Evolutionary conservation across 2,113 vertebrate genomes (phyloP).

Genomic region (Argyrosomus japonicus): DNA sequence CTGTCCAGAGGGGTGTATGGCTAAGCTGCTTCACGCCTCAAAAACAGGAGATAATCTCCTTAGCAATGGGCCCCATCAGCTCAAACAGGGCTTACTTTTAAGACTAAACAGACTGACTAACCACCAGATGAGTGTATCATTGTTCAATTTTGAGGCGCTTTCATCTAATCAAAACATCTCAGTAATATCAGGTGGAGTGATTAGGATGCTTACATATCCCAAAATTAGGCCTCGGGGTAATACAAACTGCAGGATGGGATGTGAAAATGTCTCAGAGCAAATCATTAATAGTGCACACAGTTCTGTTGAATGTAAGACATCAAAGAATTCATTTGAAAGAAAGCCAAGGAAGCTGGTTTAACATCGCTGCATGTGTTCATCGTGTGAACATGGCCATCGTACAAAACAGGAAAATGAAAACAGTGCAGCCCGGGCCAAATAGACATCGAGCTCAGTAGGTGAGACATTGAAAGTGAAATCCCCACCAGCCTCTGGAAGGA

Average conservation of each 20-base stretch:
- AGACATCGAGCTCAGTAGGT: slow-evolving; percentile 54
- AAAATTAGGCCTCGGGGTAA: slow-evolving; percentile 28
- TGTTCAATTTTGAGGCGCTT: slow-evolving; percentile 23
- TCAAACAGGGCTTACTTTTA: slow-evolving; percentile 50
- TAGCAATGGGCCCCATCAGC: slow-evolving; percentile 47
- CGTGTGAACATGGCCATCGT: slow-evolving; percentile 11
- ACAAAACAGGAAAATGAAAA: slow-evolving; percentile 48
- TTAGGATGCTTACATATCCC: slow-evolving; percentile 9
- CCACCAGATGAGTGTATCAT: slow-evolving; percentile 32
- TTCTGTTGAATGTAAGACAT: slow-evolving; percentile 13
- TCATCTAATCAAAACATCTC: slow-evolving; percentile 39
- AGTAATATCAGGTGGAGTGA: slow-evolving; percentile 9
- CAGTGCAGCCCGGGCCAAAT: slow-evolving; percentile 31
- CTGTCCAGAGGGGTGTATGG: slow-evolving; percentile 58
- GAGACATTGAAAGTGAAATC: slow-evolving; percentile 63
- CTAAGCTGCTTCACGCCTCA: slow-evolving; percentile 60
- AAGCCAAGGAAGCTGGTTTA: slow-evolving; percentile 27
- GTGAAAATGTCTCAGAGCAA: slow-evolving; percentile 42
- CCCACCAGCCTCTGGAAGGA: slow-evolving; percentile 45
- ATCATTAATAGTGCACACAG: slow-evolving; percentile 29
- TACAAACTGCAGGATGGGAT: slow-evolving; percentile 14
- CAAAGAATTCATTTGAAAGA: slow-evolving; percentile 25
- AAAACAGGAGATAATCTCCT: slow-evolving; percentile 67
- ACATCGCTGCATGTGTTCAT: slow-evolving; percentile 35
- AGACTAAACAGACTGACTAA: slow-evolving; percentile 42